Percentiles rank a stretch among this genome's conserved stretches.
phyloP scores from a whole-genome alignment of 35 echinoderm and acorn worm genomes.

The Apostichopus parvimensis region DNA sequence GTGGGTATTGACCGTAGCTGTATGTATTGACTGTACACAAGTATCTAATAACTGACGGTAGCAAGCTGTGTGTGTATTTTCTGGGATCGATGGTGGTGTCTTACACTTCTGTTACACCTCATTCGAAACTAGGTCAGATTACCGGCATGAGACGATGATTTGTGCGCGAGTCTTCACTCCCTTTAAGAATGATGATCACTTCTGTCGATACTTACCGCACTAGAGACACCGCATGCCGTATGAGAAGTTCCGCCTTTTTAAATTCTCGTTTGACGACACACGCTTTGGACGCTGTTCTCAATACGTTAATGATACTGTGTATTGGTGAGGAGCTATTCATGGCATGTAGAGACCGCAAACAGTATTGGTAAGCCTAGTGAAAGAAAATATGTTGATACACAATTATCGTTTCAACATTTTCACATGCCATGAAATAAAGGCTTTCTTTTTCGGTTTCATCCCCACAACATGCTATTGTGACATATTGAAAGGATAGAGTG shows the following conservation, averaged over 20 bases:
- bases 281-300: constrained; percentile 85
- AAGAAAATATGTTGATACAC: neutral
- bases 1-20: too few relatives aligned
- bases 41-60: too few relatives aligned
- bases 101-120: too few relatives aligned
- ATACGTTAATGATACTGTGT: constrained; percentile 73
- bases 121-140: too few relatives aligned
- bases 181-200: too few relatives aligned
- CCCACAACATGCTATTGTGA: too few relatives aligned
- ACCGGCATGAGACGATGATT: too few relatives aligned
- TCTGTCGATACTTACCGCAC: constrained; percentile 64
- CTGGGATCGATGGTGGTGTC: too few relatives aligned
- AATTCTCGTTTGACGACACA: constrained; percentile 96
- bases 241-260: constrained; percentile 95
- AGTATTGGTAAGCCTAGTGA: constrained; percentile 81
- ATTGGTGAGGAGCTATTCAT: constrained; percentile 69
- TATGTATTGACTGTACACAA: too few relatives aligned
- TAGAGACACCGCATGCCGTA: constrained; percentile 86
- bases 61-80: too few relatives aligned
- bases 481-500: too few relatives aligned
- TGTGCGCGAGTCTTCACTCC: too few relatives aligned
- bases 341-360: constrained; percentile 60
- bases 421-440: neutral
- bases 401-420: neutral
- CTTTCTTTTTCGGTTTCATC: neutral